Evolutionary conservation across 2,113 vertebrate species (phyloP).

Genomic region (Paralichthys olivaceus): DNA sequence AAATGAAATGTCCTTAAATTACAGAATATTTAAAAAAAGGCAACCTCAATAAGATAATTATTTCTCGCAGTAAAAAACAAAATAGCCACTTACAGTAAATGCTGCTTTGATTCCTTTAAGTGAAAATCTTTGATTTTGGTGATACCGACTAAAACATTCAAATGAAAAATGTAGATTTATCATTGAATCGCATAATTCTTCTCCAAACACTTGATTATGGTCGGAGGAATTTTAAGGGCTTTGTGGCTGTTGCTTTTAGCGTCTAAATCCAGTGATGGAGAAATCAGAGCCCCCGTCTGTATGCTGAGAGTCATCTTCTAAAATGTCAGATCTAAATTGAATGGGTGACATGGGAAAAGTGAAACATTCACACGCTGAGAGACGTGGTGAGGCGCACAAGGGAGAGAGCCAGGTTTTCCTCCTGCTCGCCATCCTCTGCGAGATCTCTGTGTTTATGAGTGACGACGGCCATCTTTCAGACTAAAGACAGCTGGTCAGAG

Average conservation of each 20-base stretch:
- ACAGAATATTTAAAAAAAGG: too few relatives aligned
- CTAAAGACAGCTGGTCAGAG: slow-evolving; percentile 73
- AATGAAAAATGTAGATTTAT: not conserved
- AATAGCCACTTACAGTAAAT: not conserved
- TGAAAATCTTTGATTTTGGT: not conserved
- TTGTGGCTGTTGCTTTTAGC: not conserved
- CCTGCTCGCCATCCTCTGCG: not conserved
- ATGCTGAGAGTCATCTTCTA: not conserved
- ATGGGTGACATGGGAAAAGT: not conserved
- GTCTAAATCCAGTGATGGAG: not conserved
- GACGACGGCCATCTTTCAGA: slow-evolving; percentile 67
- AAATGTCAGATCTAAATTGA: slow-evolving; percentile 22
- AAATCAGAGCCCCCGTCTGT: not conserved
- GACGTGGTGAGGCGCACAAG: not conserved
- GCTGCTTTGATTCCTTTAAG: slow-evolving; percentile 10
- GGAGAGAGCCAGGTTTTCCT: slow-evolving; percentile 18
- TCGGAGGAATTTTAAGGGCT: not conserved
- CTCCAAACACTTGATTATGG: not conserved
- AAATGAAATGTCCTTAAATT: not conserved
- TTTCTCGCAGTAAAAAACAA: slow-evolving; percentile 23
- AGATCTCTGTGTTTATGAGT: slow-evolving; percentile 45
- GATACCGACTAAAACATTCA: not conserved
- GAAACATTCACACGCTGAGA: not conserved
- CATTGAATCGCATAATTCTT: not conserved
- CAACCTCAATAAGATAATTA: not conserved